These are phyloP conservation scores for Phyllotis vaccarum DNA, from an alignment of 2,797 vertebrate species.

Conservation along the genomic window DNA sequence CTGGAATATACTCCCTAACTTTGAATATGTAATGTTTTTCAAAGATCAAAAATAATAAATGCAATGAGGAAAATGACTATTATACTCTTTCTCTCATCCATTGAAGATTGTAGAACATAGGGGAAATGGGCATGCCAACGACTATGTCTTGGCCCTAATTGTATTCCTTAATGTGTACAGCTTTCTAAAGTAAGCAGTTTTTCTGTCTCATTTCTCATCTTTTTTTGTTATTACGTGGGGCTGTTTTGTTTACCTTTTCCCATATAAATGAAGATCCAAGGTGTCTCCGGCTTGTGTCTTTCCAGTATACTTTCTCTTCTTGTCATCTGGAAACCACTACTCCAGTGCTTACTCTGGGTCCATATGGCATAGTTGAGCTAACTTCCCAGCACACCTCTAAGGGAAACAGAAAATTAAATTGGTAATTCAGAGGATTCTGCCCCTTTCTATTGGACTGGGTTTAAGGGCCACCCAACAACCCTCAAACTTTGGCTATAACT, in stretches of 20 bases:
- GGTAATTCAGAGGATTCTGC: not conserved
- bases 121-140: not conserved
- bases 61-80: not conserved
- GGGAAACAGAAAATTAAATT: not conserved
- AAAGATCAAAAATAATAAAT: not conserved
- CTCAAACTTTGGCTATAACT: not conserved
- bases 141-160: not conserved
- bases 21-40: not conserved
- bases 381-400: not conserved
- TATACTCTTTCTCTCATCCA: not conserved
- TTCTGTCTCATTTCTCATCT: not conserved
- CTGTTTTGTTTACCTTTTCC: not conserved
- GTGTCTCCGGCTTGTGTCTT: not conserved
- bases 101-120: not conserved
- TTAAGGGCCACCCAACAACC: not conserved
- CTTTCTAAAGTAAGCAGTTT: not conserved
- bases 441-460: not conserved
- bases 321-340: not conserved
- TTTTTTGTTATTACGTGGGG: not conserved
- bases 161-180: not conserved
- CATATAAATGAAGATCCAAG: not conserved
- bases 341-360: not conserved
- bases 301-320: not conserved
- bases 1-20: not conserved
- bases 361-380: not conserved